Conservation (phyloP, 2,797 vertebrate genomes). For the Falco berigora region DNA sequence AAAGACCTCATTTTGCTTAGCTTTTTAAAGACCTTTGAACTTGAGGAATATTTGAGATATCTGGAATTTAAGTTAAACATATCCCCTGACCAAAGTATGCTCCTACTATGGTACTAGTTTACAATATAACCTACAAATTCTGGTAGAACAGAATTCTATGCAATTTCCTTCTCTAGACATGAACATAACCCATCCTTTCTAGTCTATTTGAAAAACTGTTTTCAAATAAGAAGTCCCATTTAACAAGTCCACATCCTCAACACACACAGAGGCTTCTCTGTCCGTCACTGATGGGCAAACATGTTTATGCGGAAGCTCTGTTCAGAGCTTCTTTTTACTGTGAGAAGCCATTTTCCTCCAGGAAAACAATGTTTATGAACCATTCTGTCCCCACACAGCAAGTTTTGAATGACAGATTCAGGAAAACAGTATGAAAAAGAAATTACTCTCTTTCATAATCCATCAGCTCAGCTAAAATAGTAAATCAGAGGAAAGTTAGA, state of each 20-base stretch:
- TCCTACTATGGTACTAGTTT: background rate
- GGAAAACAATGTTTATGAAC: constrained; percentile 48
- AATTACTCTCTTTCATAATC: constrained; percentile 52
- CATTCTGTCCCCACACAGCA: background rate
- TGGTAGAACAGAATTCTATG: background rate
- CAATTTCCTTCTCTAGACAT: background rate
- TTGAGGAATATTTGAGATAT: background rate
- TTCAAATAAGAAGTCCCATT: constrained; percentile 13
- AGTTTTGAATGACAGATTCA: constrained; percentile 35
- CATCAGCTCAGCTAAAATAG: constrained; percentile 28
- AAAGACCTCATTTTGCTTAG: background rate
- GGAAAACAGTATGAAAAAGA: constrained; percentile 31
- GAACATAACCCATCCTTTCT: background rate
- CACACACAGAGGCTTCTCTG: constrained; percentile 33
- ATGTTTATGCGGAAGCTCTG: constrained; percentile 5
- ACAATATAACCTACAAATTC: background rate
- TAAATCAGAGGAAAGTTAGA: constrained; percentile 34
- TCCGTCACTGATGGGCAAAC: constrained; percentile 14
- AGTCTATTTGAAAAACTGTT: background rate
- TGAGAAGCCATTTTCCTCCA: constrained; percentile 14
- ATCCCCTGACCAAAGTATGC: background rate
- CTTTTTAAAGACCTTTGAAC: background rate
- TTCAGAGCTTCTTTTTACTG: constrained; percentile 29
- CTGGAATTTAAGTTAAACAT: background rate
- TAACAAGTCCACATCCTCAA: constrained; percentile 29